These are phyloP conservation scores for Drosophila mercatorum DNA, from an alignment of 2,888 invertebrate genomes.

Conservation along the genomic window DNA sequence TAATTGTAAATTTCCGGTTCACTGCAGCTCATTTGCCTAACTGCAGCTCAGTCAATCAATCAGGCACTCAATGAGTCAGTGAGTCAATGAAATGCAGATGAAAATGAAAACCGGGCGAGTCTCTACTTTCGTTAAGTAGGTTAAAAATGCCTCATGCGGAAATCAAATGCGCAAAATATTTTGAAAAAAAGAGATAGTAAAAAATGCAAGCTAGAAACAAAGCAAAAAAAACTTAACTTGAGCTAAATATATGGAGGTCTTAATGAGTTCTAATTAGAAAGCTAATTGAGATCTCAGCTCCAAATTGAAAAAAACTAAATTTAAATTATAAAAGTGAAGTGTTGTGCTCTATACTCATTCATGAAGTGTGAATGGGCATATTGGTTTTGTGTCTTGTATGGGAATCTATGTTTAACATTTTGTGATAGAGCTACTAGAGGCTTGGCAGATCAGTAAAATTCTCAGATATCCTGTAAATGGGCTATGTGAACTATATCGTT, in stretches of 20 bases:
- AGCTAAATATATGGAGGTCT: conserved; percentile 7
- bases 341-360: not conserved
- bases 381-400: not conserved
- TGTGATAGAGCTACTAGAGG: no score
- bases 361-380: not conserved
- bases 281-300: conserved; percentile 9
- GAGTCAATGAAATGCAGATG: conserved; percentile 48
- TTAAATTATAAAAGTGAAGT: not conserved
- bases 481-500: no score
- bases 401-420: no score
- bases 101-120: conserved; percentile 71
- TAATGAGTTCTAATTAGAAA: conserved; percentile 28
- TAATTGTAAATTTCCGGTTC: conserved; percentile 80
- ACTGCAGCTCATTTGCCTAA: conserved; percentile 69
- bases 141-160: conserved; percentile 53
- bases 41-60: conserved; percentile 43
- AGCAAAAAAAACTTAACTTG: conserved; percentile 11
- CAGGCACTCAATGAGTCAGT: conserved; percentile 42
- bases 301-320: not conserved
- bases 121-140: conserved; percentile 33
- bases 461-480: no score
- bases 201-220: conserved; percentile 19
- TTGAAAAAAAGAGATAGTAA: not conserved
- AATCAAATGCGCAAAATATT: conserved; percentile 25
- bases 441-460: no score